Evolutionary conservation across 2,888 invertebrate species (phyloP), one percentile per base, ranked within the genome.

Genomic region (Drosophila gaucha): DNA sequence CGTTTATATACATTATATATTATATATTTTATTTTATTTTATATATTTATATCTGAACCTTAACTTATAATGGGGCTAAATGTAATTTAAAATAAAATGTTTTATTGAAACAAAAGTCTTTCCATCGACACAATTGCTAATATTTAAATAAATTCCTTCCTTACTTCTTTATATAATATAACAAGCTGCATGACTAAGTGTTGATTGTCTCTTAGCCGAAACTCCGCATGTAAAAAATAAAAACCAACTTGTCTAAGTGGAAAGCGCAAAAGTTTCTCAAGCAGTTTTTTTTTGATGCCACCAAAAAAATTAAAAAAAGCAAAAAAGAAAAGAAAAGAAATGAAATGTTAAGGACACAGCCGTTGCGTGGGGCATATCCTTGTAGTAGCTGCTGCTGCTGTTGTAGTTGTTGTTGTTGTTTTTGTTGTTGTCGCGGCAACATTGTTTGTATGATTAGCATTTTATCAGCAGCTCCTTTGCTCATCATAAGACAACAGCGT

Each of bases 361-460:
- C 74, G 73, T 69, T 69, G 73, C 65, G 54, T 57, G 65, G 39
- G 57, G 69, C 59, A 69, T 36, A 39, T 72, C 39, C 56, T 47
- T 63, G 64, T 65, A 33, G 67, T 46, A 44, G 41, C 49, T 36
- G 51, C 51, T 30, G 56, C 14, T 55, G 55, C 24, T 16, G 55
- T 30, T 47, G 47, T 60, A 51, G 50, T n/a, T 14, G 31, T 14
- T 12, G 50, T 14, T 18, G 57, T 35, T 36, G 46, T 46, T 65
- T 56, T 41, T 60, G 54, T 35, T 57, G 57, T 49, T 66, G 73
- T 63, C 46, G 49, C 72, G 51, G 26, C 59, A 75, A 84, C 79
- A 80, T 80, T 86, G 86, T 86, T 73, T 69, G 56, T 68, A 70
- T 85, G 85, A 85, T 87, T 87, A 85, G 86, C 87, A 85, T 85